phyloP scores from a whole-genome alignment of 1,140 invertebrate species.

The Papilio xuthus region DNA sequence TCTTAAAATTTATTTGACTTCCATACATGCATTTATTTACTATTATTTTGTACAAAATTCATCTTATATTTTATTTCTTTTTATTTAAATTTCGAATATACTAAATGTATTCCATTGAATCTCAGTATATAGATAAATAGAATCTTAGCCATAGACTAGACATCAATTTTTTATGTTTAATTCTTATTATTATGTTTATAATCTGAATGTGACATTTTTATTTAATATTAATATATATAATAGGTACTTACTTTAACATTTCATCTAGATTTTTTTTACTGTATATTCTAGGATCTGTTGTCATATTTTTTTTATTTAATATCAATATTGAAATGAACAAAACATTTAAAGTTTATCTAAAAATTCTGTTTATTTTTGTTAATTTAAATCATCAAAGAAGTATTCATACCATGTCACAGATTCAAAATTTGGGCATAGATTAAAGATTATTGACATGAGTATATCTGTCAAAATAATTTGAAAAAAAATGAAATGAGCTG shows the following conservation, averaged over 20 bases:
- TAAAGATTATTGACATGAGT: slow-evolving; percentile 5
- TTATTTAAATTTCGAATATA: background rate
- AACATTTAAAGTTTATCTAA: background rate
- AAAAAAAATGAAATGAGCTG: background rate
- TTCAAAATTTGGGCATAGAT: slow-evolving; percentile 26
- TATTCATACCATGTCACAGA: slow-evolving; percentile 4
- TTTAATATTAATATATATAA: too few relatives aligned
- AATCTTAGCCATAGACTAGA: background rate
- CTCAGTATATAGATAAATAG: background rate
- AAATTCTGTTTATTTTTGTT: background rate
- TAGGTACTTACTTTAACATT: too few relatives aligned
- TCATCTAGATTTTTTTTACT: too few relatives aligned
- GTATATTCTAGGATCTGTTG: too few relatives aligned
- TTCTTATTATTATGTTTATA: background rate
- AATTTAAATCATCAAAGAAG: background rate
- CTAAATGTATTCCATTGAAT: slow-evolving; percentile 10
- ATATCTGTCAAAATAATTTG: slow-evolving; percentile 6
- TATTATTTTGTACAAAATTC: slow-evolving; percentile 1
- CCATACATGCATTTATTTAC: background rate
- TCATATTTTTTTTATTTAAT: background rate
- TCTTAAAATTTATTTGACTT: background rate
- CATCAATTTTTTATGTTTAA: background rate
- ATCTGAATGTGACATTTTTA: too few relatives aligned
- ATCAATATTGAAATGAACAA: background rate
- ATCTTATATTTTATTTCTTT: background rate